Base-by-base conservation (phyloP, 2,797 vertebrate genomes). In the Linurgus olivaceus region DNA sequence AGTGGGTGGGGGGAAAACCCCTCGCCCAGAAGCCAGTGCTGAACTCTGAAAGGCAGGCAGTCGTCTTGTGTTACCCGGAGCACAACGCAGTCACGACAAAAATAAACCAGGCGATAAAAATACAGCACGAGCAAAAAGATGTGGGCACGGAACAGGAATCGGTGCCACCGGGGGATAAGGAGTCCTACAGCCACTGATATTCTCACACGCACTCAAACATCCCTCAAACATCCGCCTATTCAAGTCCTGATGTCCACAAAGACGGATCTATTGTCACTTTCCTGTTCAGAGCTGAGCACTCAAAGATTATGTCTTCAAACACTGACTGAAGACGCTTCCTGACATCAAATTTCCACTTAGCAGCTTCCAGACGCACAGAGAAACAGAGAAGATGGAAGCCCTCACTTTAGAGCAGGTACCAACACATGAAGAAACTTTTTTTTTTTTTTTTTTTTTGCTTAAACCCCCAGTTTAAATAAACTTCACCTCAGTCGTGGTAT, bases 51-150 rank as follows among this genome's bases (percentile, higher is more conserved):
- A 73, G 16, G 5, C 90, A 33, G 45, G 11, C 77, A 8, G 40
- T 15, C 55, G 26, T 45, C 90, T 84, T 63, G 87, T 57, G 83
- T 88, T 82, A 94, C 94, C 72, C 37, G 2, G 87, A 90, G 87
- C 92, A 90, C 89, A n/a, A 54, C 13, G 2, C 35, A 66, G 79
- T 12, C 94, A 8, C 0, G 68, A 75, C 55, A 79, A 83, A 95
- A 95, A 96, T 92, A 94, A 96, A 94, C 76, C 11, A 10, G 3
- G 0, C 0, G 58, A 84, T 76, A 88, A 94, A 96, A 96, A 97
- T 90, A 92, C 63, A 79, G 70, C 16, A 0, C 1, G 1, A 37
- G 85, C 26, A 48, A 17, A 48, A 68, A 68, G 81, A 40, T 28
- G 88, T 61, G 81, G 90, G 86, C 78, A 68, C 0, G 0, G 55